phyloP scores from a whole-genome alignment of 2,797 vertebrate species.

The Miichthys miiuy region DNA sequence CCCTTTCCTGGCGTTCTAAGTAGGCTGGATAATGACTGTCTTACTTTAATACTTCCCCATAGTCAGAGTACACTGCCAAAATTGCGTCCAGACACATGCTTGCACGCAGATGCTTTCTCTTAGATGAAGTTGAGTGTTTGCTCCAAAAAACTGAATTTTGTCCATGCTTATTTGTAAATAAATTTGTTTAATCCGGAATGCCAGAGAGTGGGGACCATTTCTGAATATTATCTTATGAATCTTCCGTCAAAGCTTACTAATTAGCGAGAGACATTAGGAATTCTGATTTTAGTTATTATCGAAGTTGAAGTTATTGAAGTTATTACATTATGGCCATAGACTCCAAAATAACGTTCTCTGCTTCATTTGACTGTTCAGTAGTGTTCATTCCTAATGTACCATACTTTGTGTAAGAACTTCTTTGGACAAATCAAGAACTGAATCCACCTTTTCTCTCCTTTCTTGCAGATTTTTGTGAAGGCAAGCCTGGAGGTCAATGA shows the following conservation, averaged over 20 bases:
- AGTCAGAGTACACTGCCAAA: slow-evolving; percentile 5
- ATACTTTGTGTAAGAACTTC: neutral
- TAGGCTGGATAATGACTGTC: slow-evolving; percentile 13
- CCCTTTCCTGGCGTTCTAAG: slow-evolving; percentile 15
- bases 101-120: neutral
- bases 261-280: neutral
- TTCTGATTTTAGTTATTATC: neutral
- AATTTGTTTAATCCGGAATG: neutral
- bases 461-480: slow-evolving; percentile 78
- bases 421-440: neutral
- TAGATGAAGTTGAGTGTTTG: slow-evolving; percentile 1
- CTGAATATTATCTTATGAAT: too few relatives aligned
- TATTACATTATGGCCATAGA: neutral
- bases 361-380: neutral
- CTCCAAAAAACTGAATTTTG: neutral
- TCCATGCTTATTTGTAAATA: neutral
- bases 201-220: neutral
- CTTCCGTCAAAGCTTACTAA: neutral
- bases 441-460: neutral
- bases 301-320: too few relatives aligned
- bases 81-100: slow-evolving; percentile 21
- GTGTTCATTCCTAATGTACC: neutral
- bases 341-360: neutral
- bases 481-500: slow-evolving; percentile 83
- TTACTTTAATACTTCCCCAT: slow-evolving; percentile 10